A percentile compares a stretch with the other conserved stretches of the same genome.
phyloP scores from a whole-genome alignment of 2,113 vertebrate genomes.

The Solenodon paradoxus region DNA sequence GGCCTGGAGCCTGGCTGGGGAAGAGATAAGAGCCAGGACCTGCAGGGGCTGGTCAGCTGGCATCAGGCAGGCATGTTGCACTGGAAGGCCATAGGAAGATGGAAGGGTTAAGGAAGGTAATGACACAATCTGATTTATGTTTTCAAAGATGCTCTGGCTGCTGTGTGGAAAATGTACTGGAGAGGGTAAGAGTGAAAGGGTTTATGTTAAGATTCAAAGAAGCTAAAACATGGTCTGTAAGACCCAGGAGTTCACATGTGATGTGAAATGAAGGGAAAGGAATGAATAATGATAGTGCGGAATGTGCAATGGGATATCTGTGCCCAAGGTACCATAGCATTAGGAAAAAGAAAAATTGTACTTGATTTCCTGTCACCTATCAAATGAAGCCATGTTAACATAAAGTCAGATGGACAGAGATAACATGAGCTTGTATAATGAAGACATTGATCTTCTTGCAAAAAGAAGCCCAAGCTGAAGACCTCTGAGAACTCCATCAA shows the following conservation, averaged over 20 bases:
- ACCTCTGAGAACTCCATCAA: background rate
- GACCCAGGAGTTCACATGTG: background rate
- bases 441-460: background rate
- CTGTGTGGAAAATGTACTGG: background rate
- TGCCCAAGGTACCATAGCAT: rapidly evolving
- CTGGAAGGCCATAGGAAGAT: background rate
- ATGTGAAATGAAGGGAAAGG: background rate
- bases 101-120: background rate
- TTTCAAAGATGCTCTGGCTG: background rate
- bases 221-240: background rate
- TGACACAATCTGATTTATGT: background rate
- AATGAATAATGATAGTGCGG: rapidly evolving
- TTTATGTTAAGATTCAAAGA: background rate
- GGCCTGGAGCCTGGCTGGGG: background rate
- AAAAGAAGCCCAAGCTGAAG: background rate
- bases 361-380: background rate
- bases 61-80: background rate
- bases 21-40: background rate
- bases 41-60: too few species aligned
- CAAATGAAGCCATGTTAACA: background rate
- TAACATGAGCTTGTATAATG: background rate
- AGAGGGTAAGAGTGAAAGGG: background rate
- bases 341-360: background rate
- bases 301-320: rapidly evolving
- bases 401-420: background rate